Evolutionary conservation across 1,140 invertebrate genomes (phyloP).

Genomic region (Cyclargus thomasi): DNA sequence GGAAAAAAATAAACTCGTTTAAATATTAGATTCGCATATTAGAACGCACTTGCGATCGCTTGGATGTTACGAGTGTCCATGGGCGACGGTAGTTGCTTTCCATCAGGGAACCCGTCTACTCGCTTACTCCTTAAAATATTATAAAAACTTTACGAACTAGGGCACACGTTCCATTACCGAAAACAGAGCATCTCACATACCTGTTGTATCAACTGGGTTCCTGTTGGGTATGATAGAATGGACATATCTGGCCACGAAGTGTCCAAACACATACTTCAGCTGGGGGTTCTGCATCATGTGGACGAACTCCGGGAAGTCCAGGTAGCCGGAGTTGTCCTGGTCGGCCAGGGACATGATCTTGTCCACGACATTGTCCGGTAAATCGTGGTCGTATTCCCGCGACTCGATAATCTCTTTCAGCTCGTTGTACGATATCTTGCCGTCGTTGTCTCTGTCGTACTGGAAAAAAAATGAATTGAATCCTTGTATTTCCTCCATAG

Average conservation of each 20-base stretch:
- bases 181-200: slow-evolving; percentile 30
- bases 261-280: slow-evolving; percentile 77
- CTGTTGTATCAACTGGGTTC: slow-evolving; percentile 62
- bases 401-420: slow-evolving; percentile 80
- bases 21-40: too few species aligned
- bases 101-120: too few species aligned
- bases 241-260: slow-evolving; percentile 75
- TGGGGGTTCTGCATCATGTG: slow-evolving; percentile 83
- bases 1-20: too few species aligned
- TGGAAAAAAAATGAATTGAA: slow-evolving; percentile 68
- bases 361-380: slow-evolving; percentile 82
- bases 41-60: too few species aligned
- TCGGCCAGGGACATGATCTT: slow-evolving; percentile 84
- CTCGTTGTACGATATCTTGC: slow-evolving; percentile 82
- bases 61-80: too few species aligned
- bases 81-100: too few species aligned
- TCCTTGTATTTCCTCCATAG: too few species aligned
- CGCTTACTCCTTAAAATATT: too few species aligned
- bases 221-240: slow-evolving; percentile 73
- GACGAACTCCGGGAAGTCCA: slow-evolving; percentile 88
- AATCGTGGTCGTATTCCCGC: slow-evolving; percentile 79
- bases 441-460: slow-evolving; percentile 85
- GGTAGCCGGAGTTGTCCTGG: slow-evolving; percentile 81
- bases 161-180: too few species aligned
- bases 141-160: too few species aligned